Evolutionary conservation across 2,113 vertebrate genomes (phyloP).

Genomic region (Embiotoca jacksoni): DNA sequence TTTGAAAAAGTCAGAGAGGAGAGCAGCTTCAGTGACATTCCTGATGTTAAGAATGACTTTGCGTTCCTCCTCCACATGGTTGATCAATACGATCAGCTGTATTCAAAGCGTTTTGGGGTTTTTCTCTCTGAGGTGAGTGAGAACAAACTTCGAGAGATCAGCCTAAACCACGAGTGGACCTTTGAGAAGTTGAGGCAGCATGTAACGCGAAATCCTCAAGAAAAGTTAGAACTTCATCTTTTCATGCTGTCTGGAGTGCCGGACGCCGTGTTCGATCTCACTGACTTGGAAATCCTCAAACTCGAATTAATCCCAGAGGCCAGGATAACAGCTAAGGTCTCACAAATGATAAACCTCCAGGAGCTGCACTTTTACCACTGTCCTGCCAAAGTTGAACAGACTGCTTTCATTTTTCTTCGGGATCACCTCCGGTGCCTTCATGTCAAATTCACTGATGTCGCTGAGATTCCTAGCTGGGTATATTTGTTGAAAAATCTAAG

Average conservation of each 20-base stretch:
- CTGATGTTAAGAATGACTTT: slow-evolving; percentile 98
- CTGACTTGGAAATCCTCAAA: slow-evolving; percentile 94
- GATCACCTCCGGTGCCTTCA: slow-evolving; percentile 98
- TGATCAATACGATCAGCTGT: slow-evolving; percentile 97
- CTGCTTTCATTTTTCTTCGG: slow-evolving; percentile 96
- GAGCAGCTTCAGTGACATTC: slow-evolving; percentile 98
- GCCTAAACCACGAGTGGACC: slow-evolving; percentile 97
- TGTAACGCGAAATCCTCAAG: slow-evolving; percentile 92
- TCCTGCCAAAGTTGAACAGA: slow-evolving; percentile 97
- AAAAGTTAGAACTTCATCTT: slow-evolving; percentile 94
- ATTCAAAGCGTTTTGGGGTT: slow-evolving; percentile 97
- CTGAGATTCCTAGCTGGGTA: slow-evolving; percentile 97
- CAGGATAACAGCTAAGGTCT: slow-evolving; percentile 96
- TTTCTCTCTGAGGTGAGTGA: slow-evolving; percentile 98
- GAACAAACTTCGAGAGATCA: slow-evolving; percentile 96
- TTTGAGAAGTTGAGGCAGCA: slow-evolving; percentile 97
- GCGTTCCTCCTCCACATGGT: slow-evolving; percentile 99
- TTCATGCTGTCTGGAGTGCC: slow-evolving; percentile 97
- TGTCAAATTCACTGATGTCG: slow-evolving; percentile 98
- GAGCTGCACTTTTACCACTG: slow-evolving; percentile 98
- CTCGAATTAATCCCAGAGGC: slow-evolving; percentile 97
- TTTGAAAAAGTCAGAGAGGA: slow-evolving; percentile 98
- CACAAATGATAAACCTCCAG: slow-evolving; percentile 96
- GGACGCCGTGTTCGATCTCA: slow-evolving; percentile 95
- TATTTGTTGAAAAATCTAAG: slow-evolving; percentile 95